Percentiles rank a stretch among this genome's conserved stretches.
Evolutionary conservation across 2,888 invertebrate species (phyloP).

Genomic region (Epinotia nisella): DNA sequence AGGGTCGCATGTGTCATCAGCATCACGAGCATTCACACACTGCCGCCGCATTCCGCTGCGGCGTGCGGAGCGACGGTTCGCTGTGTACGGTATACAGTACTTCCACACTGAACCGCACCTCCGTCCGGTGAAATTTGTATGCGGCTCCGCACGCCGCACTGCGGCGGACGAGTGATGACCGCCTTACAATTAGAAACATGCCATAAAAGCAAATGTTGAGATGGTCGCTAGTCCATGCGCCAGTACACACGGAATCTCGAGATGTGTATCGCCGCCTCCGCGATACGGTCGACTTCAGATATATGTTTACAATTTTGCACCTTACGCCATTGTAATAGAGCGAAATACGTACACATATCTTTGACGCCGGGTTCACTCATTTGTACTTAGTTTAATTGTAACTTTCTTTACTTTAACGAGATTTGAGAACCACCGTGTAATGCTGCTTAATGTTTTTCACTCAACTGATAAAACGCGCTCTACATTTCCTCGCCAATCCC

Average conservation of each 20-base stretch:
- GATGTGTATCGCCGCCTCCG: slow-evolving; percentile 12
- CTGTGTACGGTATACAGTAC: too few relatives aligned
- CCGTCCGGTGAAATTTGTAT: too few relatives aligned
- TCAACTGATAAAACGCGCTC: background rate
- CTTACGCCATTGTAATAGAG: too few relatives aligned
- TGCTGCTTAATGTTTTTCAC: background rate
- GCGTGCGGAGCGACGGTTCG: too few relatives aligned
- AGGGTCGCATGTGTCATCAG: too few relatives aligned
- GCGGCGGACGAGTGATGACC: too few relatives aligned
- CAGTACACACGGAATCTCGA: slow-evolving; percentile 2
- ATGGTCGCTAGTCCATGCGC: slow-evolving; percentile 1
- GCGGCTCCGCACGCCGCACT: too few relatives aligned
- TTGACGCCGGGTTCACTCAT: background rate
- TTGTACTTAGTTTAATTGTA: slow-evolving; percentile 7
- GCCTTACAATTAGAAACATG: background rate
- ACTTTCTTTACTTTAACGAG: slow-evolving; percentile 22
- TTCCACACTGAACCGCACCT: too few relatives aligned
- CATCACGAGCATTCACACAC: too few relatives aligned
- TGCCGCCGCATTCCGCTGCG: too few relatives aligned
- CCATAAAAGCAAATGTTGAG: background rate
- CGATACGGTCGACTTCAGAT: background rate
- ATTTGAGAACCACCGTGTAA: background rate
- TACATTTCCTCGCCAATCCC: background rate
- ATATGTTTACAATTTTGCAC: too few relatives aligned
- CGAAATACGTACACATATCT: too few relatives aligned